Percentiles rank a stretch among this genome's conserved stretches.
phyloP scores from a whole-genome alignment of 2,797 vertebrate genomes.

The Macroramphosus scolopax region DNA sequence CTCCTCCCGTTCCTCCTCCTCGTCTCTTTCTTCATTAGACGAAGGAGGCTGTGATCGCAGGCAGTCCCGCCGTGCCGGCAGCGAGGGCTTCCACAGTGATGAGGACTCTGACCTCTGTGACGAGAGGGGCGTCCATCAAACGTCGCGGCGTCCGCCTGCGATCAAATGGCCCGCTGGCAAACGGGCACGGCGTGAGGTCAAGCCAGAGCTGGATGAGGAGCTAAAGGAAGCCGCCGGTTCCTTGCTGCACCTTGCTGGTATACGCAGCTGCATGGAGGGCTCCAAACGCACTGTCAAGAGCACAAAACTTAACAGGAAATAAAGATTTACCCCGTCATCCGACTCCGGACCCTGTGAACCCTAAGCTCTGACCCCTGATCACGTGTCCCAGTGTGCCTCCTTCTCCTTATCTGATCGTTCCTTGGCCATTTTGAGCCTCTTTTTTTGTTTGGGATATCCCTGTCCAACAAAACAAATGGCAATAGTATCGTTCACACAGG shows the following conservation, averaged over 20 bases:
- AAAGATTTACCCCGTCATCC: slow-evolving; percentile 48
- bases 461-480: slow-evolving; percentile 80
- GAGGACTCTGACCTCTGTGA: slow-evolving; percentile 88
- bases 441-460: slow-evolving; percentile 64
- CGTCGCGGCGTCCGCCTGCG: slow-evolving; percentile 53
- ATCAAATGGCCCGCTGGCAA: slow-evolving; percentile 78
- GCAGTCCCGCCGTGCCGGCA: slow-evolving; percentile 84
- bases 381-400: slow-evolving; percentile 77
- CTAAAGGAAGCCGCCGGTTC: slow-evolving; percentile 97
- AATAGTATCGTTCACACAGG: slow-evolving; percentile 90
- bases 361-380: slow-evolving; percentile 70
- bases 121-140: slow-evolving; percentile 70
- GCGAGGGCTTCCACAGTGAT: slow-evolving; percentile 95
- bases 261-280: slow-evolving; percentile 88
- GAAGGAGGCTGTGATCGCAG: slow-evolving; percentile 85
- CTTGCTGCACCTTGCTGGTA: slow-evolving; percentile 94
- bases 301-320: slow-evolving; percentile 93
- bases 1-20: slow-evolving; percentile 83
- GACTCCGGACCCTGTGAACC: slow-evolving; percentile 71
- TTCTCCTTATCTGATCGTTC: slow-evolving; percentile 77
- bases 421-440: slow-evolving; percentile 79
- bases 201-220: slow-evolving; percentile 95
- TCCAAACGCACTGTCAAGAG: slow-evolving; percentile 93
- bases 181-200: slow-evolving; percentile 79
- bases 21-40: slow-evolving; percentile 88